Evolutionary conservation across 2,113 vertebrate species (phyloP).

Genomic region (Dissostichus mawsoni): DNA sequence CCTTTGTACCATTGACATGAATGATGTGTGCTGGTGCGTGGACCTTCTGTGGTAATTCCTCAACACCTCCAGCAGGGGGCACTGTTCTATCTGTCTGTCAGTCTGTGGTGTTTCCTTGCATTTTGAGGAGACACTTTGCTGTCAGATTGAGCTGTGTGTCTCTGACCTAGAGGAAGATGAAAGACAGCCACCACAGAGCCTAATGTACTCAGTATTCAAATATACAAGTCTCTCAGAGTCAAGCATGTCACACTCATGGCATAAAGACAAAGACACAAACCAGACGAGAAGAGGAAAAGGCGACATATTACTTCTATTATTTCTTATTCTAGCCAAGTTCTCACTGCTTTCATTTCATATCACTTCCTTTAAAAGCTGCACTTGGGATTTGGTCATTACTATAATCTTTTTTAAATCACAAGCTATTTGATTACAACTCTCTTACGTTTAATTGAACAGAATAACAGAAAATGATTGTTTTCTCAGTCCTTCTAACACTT

Average conservation of each 20-base stretch:
- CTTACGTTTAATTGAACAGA: not conserved
- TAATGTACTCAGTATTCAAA: constrained; percentile 47
- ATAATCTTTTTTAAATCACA: not conserved
- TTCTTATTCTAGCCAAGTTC: not conserved
- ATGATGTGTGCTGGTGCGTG: constrained; percentile 39
- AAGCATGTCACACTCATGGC: not conserved
- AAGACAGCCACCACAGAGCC: constrained; percentile 36
- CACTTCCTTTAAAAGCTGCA: not conserved
- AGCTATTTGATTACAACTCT: not conserved
- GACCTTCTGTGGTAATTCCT: not conserved
- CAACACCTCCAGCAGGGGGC: constrained; percentile 56
- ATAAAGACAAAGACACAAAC: constrained; percentile 20
- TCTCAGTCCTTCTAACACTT: not conserved
- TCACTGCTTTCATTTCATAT: not conserved
- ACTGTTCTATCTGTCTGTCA: constrained; percentile 47
- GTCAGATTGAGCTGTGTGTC: constrained; percentile 42
- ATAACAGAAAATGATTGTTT: not conserved
- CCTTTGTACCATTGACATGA: constrained; percentile 23
- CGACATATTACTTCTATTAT: not conserved
- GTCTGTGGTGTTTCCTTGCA: constrained; percentile 27
- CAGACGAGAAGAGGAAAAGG: not conserved
- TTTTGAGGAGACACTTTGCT: constrained; percentile 37
- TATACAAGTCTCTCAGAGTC: constrained; percentile 10
- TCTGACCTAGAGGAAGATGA: constrained; percentile 65
- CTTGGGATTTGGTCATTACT: not conserved